A percentile compares a stretch with the other conserved stretches of the same genome.
These are phyloP conservation scores for Sinohyriopsis cumingii DNA, from an alignment of 2,888 invertebrate genomes.

Conservation along the genomic window DNA sequence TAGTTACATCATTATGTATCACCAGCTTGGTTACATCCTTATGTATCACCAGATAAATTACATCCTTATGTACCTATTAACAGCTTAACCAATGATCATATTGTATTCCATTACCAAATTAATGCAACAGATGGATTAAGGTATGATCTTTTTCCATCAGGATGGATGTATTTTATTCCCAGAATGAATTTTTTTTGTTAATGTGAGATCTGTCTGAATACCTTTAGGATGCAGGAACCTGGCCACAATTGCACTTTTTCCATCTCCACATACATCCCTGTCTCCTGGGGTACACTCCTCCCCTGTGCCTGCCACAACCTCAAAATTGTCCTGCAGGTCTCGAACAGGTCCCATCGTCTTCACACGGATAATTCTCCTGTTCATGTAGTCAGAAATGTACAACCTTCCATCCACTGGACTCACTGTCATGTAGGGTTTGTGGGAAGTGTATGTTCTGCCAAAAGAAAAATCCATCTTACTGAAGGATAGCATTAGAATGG, in stretches of 20 bases:
- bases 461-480: conserved; percentile 4
- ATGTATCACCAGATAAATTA: too few species aligned
- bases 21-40: too few species aligned
- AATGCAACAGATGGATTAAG: too few species aligned
- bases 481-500: too few species aligned
- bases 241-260: conserved; percentile 90
- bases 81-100: not conserved
- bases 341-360: conserved; percentile 70
- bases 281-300: conserved; percentile 82
- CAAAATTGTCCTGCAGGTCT: conserved; percentile 82
- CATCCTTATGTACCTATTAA: too few species aligned
- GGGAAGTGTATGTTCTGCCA: conserved; percentile 93
- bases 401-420: conserved; percentile 96
- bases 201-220: conserved; percentile 22
- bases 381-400: conserved; percentile 93
- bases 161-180: too few species aligned
- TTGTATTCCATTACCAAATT: not conserved
- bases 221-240: conserved; percentile 93
- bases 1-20: too few species aligned
- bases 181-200: too few species aligned
- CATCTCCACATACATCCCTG: conserved; percentile 92
- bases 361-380: conserved; percentile 64
- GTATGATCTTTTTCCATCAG: too few species aligned
- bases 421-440: conserved; percentile 96
- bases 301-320: conserved; percentile 94